phyloP scores from a whole-genome alignment of 2,113 vertebrate genomes.

The Accipiter cooperii region DNA sequence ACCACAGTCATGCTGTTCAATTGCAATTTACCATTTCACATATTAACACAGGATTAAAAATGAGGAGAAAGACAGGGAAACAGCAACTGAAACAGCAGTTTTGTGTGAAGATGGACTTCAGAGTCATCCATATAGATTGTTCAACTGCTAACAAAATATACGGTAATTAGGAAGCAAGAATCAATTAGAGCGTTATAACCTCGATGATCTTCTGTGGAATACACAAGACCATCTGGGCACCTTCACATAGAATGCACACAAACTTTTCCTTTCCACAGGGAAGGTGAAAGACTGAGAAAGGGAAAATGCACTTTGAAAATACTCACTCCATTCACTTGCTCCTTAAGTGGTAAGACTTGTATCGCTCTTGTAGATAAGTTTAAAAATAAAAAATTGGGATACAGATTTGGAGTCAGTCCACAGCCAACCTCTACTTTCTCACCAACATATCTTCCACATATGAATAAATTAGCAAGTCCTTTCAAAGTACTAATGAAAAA shows the following conservation, averaged over 20 bases:
- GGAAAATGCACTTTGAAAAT: background rate
- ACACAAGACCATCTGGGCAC: background rate
- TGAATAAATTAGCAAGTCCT: background rate
- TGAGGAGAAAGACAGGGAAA: background rate
- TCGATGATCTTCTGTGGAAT: background rate
- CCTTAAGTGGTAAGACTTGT: background rate
- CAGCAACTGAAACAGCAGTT: background rate
- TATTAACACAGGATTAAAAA: background rate
- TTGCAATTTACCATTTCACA: background rate
- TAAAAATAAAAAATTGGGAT: background rate
- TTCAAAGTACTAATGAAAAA: background rate
- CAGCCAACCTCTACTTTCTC: background rate
- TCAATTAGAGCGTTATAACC: background rate
- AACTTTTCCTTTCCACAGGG: background rate
- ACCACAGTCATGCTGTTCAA: background rate
- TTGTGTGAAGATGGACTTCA: background rate
- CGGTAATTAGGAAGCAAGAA: background rate
- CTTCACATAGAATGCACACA: rapidly evolving
- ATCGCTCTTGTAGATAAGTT: background rate
- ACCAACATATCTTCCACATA: background rate
- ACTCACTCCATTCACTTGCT: background rate
- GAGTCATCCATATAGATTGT: background rate
- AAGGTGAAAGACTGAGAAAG: background rate
- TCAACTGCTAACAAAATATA: background rate
- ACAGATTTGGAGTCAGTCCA: background rate